Percentiles rank a stretch among this genome's conserved stretches.
Conservation (phyloP, 2,797 vertebrate genomes). For the Xyrichtys novacula region DNA sequence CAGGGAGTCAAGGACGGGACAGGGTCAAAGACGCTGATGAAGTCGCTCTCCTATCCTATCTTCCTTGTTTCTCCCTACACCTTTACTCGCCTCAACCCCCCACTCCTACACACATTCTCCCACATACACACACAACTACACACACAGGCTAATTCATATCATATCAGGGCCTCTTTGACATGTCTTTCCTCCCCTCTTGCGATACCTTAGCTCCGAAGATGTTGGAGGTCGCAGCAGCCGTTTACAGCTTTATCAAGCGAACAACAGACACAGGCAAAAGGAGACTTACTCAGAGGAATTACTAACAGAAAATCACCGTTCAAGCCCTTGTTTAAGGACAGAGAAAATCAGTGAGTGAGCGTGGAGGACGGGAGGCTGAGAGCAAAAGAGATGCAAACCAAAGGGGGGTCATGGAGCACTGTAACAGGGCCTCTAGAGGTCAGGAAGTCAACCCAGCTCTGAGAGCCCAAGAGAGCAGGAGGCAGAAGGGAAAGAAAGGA, state of each 20-base stretch:
- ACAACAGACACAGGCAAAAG: background rate
- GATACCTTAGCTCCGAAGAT: slow-evolving; percentile 11
- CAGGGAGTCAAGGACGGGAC: slow-evolving; percentile 75
- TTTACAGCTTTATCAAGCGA: slow-evolving; percentile 12
- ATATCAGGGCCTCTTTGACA: slow-evolving; percentile 37
- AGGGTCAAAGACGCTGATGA: slow-evolving; percentile 74
- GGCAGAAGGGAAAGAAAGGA: slow-evolving; percentile 76
- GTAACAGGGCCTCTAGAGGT: slow-evolving; percentile 74
- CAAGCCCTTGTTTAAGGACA: slow-evolving; percentile 36
- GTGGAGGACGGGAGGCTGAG: slow-evolving; percentile 31
- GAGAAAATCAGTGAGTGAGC: slow-evolving; percentile 60
- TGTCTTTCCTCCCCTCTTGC: slow-evolving; percentile 21
- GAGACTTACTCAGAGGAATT: slow-evolving; percentile 10
- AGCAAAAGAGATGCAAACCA: slow-evolving; percentile 39
- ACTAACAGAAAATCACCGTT: slow-evolving; percentile 47
- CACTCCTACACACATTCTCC: background rate
- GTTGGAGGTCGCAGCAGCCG: background rate
- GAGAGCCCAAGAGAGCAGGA: slow-evolving; percentile 63
- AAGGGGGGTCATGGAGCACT: slow-evolving; percentile 65
- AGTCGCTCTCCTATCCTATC: slow-evolving; percentile 50
- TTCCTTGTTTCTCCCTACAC: slow-evolving; percentile 31
- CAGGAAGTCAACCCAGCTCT: slow-evolving; percentile 73
- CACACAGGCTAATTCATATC: slow-evolving; percentile 25
- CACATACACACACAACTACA: slow-evolving; percentile 14
- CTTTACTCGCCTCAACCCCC: slow-evolving; percentile 27